These are phyloP conservation scores for Gopherus flavomarginatus DNA, from an alignment of 2,113 vertebrate species.

Conservation along the genomic window DNA sequence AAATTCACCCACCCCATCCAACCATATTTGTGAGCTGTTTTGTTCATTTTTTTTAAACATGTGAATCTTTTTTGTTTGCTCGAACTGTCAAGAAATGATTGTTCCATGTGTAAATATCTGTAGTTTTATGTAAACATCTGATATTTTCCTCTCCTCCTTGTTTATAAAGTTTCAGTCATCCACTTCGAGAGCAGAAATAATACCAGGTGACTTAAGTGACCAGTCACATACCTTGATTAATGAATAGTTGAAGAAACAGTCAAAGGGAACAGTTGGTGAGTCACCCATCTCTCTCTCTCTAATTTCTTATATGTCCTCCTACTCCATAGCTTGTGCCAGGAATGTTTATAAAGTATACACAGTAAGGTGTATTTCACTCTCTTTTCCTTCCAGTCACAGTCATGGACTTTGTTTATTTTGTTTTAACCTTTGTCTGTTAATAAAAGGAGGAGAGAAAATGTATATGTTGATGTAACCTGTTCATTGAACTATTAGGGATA, in stretches of 20 bases:
- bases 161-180: background rate
- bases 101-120: background rate
- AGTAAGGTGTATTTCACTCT: background rate
- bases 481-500: slow-evolving; percentile 23
- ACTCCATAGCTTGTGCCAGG: background rate
- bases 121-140: background rate
- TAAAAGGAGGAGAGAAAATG: slow-evolving; percentile 5
- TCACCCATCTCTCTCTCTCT: fast-evolving
- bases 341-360: background rate
- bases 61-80: background rate
- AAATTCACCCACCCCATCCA: background rate
- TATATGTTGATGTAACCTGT: background rate
- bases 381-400: background rate
- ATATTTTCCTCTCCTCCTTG: background rate
- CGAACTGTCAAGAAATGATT: background rate
- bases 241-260: background rate
- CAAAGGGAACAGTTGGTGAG: background rate
- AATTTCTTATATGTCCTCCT: background rate
- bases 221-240: fast-evolving
- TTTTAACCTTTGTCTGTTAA: background rate
- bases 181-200: background rate
- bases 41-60: background rate
- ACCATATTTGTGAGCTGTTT: background rate
- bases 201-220: background rate
- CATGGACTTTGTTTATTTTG: background rate